These are phyloP conservation scores for Sprattus sprattus DNA, from an alignment of 2,113 vertebrate genomes.

Conservation along the genomic window DNA sequence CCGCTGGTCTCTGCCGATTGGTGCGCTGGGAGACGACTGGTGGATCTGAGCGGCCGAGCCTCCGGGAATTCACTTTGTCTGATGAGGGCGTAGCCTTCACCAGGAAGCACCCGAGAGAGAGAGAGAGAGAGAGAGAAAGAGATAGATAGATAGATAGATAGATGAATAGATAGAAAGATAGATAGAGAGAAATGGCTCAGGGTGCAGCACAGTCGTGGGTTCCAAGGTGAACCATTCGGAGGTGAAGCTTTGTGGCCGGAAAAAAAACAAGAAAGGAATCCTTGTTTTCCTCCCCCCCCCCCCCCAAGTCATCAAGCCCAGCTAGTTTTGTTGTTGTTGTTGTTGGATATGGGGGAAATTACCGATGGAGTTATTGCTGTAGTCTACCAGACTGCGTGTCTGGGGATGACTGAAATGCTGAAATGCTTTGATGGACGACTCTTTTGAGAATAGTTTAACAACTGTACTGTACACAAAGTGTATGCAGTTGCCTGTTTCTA, in stretches of 20 bases:
- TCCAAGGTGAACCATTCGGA: background rate
- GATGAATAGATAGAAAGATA: background rate
- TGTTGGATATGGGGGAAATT: background rate
- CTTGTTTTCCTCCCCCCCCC: background rate
- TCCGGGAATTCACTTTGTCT: background rate
- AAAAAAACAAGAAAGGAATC: background rate
- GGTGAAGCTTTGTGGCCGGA: background rate
- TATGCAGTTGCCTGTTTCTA: background rate
- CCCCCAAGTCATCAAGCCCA: background rate
- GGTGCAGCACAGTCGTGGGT: slow-evolving; percentile 26
- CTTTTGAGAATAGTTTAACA: too few species aligned
- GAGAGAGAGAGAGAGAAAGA: background rate
- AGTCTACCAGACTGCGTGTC: background rate
- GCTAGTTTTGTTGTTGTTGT: background rate
- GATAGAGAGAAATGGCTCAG: slow-evolving; percentile 18
- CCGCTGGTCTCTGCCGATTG: background rate
- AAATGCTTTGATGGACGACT: background rate
- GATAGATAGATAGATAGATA: background rate
- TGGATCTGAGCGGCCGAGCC: background rate
- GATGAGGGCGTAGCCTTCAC: background rate
- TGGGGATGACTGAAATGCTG: background rate
- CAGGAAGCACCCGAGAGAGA: background rate
- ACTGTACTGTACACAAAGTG: background rate
- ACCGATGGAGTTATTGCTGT: background rate
- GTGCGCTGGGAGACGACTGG: background rate